Base-by-base conservation (phyloP, 2,113 vertebrate genomes). In the Bujurquina vittata region DNA sequence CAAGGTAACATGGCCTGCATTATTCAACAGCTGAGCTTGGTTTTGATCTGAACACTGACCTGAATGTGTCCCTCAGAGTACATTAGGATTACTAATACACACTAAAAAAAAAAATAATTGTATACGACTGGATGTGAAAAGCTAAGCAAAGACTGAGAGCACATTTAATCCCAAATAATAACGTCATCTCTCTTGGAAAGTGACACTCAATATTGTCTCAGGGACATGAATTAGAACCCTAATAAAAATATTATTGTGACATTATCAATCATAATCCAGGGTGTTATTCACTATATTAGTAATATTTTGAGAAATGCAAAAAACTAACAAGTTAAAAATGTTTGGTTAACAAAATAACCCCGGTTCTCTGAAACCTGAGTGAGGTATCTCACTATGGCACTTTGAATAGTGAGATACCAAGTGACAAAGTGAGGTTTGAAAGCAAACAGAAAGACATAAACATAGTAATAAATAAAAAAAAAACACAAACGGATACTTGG, bases 1-100 rank as follows among this genome's bases (percentile, higher is more conserved):
- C 92, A 86, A 84, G 92, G 92, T 88, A 94, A 93, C 94, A 63
- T 77, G 81, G 77, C 46, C 80, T 94, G 87, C 91, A 95, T 94
- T 91, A 94, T 94, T 94, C 90, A 94, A 84, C 80, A 80, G 81
- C 76, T 78, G 56, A 86, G 86, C 76, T 79, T 84, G 79, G 86
- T 92, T 93, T 85, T 86, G 86, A 90, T 81, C 56, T 91, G 85
- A 86, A 88, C 79, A 61, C 72, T 54, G 58, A 69, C 73, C 81
- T 91, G 69, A 78, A 83, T 85, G 84, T 89, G 80, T 91, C 87
- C 84, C 79, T 87, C 83, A 31, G 61, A 90, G 86, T 72, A 79
- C 75, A 87, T 84, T 75, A 77, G 46, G 78, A 76, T 81, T 76
- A 82, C 80, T 14, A 84, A 90, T 73, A 82, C 73, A 3, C 5